phyloP scores from a whole-genome alignment of 2,113 vertebrate genomes.

The Lepisosteus oculatus region DNA sequence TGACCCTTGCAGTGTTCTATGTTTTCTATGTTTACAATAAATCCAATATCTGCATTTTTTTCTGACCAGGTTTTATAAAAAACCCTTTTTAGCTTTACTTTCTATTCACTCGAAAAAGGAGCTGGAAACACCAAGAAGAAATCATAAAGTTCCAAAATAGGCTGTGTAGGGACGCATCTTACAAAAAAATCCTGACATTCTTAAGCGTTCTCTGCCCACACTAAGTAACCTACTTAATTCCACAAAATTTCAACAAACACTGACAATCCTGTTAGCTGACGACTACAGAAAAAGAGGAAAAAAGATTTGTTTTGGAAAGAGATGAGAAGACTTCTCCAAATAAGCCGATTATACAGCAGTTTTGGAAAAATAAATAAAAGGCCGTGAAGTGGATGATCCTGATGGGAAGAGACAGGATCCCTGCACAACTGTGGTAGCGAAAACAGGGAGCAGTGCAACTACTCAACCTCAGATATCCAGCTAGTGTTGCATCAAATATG shows the following conservation, averaged over 20 bases:
- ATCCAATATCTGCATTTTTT: no score
- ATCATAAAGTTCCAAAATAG: no score
- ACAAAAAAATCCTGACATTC: neutral
- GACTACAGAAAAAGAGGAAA: neutral
- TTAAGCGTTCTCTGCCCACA: neutral
- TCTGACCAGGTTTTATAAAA: no score
- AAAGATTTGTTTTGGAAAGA: constrained; percentile 9
- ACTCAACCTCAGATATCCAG: neutral
- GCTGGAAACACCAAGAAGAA: no score
- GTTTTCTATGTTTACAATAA: no score
- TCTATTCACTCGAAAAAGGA: no score
- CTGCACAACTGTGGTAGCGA: neutral
- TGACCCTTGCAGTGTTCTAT: no score
- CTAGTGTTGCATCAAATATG: neutral
- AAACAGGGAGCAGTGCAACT: neutral
- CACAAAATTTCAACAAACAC: neutral
- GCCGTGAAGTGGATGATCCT: neutral
- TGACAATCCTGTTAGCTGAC: neutral
- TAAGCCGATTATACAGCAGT: neutral
- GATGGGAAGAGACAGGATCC: neutral
- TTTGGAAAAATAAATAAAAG: neutral
- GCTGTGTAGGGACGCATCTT: no score
- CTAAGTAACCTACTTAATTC: neutral
- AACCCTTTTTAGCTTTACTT: no score
- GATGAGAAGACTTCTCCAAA: neutral